A percentile compares a stretch with the other conserved stretches of the same genome.
phyloP scores from a whole-genome alignment of 1,140 invertebrate genomes.

The Drosophila pallidifrons region DNA sequence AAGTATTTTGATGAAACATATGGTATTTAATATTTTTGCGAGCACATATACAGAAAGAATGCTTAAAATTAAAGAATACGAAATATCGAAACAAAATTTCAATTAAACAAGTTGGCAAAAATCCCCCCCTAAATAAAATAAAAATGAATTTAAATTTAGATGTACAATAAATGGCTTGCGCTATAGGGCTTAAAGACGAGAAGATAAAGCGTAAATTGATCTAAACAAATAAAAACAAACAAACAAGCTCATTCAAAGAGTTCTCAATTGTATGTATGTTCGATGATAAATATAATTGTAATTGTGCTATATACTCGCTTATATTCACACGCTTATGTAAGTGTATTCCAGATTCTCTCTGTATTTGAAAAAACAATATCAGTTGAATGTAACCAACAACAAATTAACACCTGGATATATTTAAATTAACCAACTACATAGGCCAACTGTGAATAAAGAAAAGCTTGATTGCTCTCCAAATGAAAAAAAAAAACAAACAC shows the following conservation, averaged over 20 bases:
- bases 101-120: constrained; percentile 30
- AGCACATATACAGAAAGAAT: constrained; percentile 52
- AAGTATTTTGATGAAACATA: constrained; percentile 65
- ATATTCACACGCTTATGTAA: constrained; percentile 64
- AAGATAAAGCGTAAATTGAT: constrained; percentile 49
- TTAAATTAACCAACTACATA: constrained; percentile 12
- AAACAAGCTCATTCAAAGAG: constrained; percentile 25
- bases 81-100: constrained; percentile 26
- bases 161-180: constrained; percentile 59
- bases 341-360: constrained; percentile 48
- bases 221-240: constrained; percentile 19
- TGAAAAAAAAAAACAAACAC: not conserved
- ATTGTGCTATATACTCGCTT: constrained; percentile 76
- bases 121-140: not conserved
- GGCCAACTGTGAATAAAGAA: constrained; percentile 22
- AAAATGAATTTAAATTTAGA: constrained; percentile 42
- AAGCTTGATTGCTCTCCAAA: constrained; percentile 30
- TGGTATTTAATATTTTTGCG: constrained; percentile 54
- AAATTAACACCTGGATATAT: not conserved
- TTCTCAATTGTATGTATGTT: constrained; percentile 59
- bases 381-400: constrained; percentile 7
- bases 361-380: not conserved
- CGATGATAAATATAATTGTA: constrained; percentile 52
- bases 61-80: constrained; percentile 28
- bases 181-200: constrained; percentile 1